Percentiles rank a stretch among this genome's conserved stretches.
phyloP scores from a whole-genome alignment of 2,797 vertebrate species.

The Pristis pectinata region DNA sequence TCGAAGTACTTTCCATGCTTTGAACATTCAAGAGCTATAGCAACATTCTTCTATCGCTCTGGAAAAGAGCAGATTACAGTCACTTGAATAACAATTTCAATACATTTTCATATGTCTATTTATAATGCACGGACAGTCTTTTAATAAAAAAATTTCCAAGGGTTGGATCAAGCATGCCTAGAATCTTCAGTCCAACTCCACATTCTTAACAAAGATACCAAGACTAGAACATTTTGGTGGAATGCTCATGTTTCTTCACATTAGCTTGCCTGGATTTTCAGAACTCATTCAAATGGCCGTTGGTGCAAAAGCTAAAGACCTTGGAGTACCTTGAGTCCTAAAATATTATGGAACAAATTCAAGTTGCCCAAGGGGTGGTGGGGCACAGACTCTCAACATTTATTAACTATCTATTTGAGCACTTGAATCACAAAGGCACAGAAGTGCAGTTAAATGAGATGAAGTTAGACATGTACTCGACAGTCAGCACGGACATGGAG shows the following conservation, averaged over 20 bases:
- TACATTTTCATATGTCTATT: neutral
- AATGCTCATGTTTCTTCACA: neutral
- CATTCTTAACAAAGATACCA: neutral
- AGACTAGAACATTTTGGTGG: neutral
- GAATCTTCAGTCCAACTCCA: neutral
- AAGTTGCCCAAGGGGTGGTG: too few relatives aligned
- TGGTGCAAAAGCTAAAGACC: neutral
- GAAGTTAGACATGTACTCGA: too few relatives aligned
- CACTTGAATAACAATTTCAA: neutral
- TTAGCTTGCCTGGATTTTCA: neutral
- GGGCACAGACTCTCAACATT: too few relatives aligned
- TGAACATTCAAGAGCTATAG: neutral
- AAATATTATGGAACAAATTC: neutral
- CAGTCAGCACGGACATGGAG: too few relatives aligned
- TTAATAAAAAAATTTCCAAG: neutral
- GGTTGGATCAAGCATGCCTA: neutral
- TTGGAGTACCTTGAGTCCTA: neutral
- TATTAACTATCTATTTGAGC: too few relatives aligned
- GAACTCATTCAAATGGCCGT: neutral
- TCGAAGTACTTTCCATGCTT: constrained; percentile 17
- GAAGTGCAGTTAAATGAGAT: too few relatives aligned
- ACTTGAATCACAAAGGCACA: too few relatives aligned
- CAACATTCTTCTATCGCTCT: neutral
- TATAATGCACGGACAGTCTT: neutral
- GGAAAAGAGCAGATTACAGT: constrained; percentile 23